Evolutionary conservation across 1,140 invertebrate genomes (phyloP).

Genomic region (Radopholus similis): DNA sequence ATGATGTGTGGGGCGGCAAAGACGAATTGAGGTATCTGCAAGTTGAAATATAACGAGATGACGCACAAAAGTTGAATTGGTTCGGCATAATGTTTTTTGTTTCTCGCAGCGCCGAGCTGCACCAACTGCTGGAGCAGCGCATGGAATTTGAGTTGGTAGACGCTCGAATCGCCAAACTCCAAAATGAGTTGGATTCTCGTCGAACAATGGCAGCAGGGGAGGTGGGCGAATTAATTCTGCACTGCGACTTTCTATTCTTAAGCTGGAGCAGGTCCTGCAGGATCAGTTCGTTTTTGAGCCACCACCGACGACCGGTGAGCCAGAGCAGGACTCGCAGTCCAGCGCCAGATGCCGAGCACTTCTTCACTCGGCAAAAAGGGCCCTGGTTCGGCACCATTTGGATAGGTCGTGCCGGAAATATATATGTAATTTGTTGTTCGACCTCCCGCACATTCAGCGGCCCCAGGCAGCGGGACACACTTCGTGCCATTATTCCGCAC

Average conservation of each 20-base stretch:
- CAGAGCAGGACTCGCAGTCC: neutral
- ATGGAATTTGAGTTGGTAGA: neutral
- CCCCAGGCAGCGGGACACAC: neutral
- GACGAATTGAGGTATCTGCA: conserved; percentile 9
- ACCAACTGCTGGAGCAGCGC: conserved; percentile 8
- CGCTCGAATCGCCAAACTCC: neutral
- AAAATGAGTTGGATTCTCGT: neutral
- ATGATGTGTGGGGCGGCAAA: neutral
- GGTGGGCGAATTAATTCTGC: neutral
- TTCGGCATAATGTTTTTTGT: neutral
- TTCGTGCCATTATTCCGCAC: conserved; percentile 5
- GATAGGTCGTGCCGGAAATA: neutral
- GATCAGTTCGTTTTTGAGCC: conserved; percentile 1
- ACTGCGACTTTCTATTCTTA: neutral
- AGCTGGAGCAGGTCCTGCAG: neutral
- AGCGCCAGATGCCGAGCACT: conserved; percentile 12
- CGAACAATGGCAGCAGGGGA: neutral
- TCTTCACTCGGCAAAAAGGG: neutral
- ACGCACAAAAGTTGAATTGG: neutral
- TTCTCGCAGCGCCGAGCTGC: conserved; percentile 2
- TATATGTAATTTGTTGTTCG: neutral
- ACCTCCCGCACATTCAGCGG: neutral
- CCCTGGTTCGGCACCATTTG: neutral
- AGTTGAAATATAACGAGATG: too few species aligned
- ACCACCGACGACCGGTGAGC: neutral